Conservation (phyloP, 2,888 invertebrate genomes). For the Xanthia togata region DNA sequence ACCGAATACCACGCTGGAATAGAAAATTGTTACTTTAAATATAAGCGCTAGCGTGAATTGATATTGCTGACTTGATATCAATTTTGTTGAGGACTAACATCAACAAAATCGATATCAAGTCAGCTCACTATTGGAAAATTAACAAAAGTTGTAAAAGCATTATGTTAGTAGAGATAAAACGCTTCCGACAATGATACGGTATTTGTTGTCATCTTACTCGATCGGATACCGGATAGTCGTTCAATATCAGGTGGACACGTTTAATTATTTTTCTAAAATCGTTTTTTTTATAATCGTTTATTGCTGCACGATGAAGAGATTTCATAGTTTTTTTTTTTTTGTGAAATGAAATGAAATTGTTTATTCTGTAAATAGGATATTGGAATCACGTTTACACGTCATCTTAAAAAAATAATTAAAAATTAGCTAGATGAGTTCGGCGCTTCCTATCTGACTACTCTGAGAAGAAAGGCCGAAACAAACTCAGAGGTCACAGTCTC, state of each 20-base stretch:
- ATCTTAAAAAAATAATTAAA: too few relatives aligned
- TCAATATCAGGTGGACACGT: neutral
- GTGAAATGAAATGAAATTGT: too few relatives aligned
- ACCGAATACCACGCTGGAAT: constrained; percentile 96
- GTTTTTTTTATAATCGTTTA: neutral
- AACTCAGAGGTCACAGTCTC: too few relatives aligned
- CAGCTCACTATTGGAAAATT: neutral
- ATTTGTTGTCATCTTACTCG: neutral
- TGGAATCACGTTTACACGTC: too few relatives aligned
- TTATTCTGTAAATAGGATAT: too few relatives aligned
- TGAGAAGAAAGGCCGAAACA: too few relatives aligned
- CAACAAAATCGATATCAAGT: neutral
- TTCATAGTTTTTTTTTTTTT: neutral
- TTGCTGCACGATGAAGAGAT: neutral
- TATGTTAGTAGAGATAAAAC: neutral
- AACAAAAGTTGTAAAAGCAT: neutral
- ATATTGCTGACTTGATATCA: too few relatives aligned
- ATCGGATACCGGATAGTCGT: neutral
- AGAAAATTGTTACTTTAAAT: neutral
- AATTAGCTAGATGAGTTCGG: too few relatives aligned
- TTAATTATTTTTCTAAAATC: neutral
- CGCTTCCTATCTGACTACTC: too few relatives aligned
- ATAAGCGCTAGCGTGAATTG: neutral
- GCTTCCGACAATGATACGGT: neutral
- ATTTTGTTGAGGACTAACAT: too few relatives aligned